Evolutionary conservation across 1,140 invertebrate genomes (phyloP), one percentile per base, ranked within the genome.

Genomic region (Papilio polyxenes): DNA sequence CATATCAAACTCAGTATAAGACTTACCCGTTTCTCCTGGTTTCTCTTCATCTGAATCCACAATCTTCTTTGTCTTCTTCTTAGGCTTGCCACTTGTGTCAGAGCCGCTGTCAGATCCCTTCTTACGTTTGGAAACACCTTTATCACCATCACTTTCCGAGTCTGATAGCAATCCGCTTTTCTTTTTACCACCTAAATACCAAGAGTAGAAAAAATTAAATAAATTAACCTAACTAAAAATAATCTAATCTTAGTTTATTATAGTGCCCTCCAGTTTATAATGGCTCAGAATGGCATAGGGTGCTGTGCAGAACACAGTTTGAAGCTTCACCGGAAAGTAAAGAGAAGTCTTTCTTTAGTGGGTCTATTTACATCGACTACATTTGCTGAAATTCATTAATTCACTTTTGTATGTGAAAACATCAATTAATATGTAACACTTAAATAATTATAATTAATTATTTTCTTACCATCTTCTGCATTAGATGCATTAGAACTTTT

Each of bases 101-200:
- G 90, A 93, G 0, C 90, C 93, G 51, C 92, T 94, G 49, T 89
- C 89, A 0, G 88, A 89, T 13, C 85, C 90, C 74, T 92, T 92
- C 80, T 92, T 92, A n/a, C 90, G 89, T 84, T 94, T 94, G 17
- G 87, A 83, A 6, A 80, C 79, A 65, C 83, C 83, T 80, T 90
- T 90, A 3, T 69, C 65, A 20, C 82, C 89, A 72, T 94, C 89
- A 80, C 95, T 95, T 44, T 96, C 95, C 0, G 95, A 95, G 82
- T 96, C 95, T 9, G 94, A 95, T 48, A 95, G 86, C 0, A 95
- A 91, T 15, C 91, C 92, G 59, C 84, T 91, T 87, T 93, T 95
- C 91, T 94, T 95, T 91, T 94, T 94, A 0, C 84, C 93, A 76
- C 85, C 95, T 95, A 40, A 78, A 86, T 83, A 69, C 9, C 2